Evolutionary conservation across 2,888 invertebrate genomes (phyloP).

Genomic region (Rhabditoides inermis): DNA sequence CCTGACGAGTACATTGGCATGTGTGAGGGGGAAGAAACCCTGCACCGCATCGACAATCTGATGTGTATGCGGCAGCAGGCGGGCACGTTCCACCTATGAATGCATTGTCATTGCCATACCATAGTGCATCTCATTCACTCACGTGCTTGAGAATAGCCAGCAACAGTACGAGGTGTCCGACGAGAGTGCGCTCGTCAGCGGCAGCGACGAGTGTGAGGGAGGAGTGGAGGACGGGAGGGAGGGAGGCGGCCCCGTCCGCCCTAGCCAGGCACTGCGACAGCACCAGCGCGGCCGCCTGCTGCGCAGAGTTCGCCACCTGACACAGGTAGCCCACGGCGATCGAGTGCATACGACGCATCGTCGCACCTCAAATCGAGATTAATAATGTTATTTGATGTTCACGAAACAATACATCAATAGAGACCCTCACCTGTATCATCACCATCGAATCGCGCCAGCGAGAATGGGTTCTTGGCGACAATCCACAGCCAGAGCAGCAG

Average conservation of each 20-base stretch:
- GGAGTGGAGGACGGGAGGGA: no score
- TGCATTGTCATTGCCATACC: not conserved
- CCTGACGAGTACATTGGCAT: not conserved
- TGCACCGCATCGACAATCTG: slow-evolving; percentile 10
- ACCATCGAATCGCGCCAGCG: not conserved
- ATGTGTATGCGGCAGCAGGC: slow-evolving; percentile 9
- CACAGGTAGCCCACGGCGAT: no score
- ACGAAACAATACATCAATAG: not conserved
- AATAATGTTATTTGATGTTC: no score
- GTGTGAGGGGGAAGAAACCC: slow-evolving; percentile 16
- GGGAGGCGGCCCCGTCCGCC: no score
- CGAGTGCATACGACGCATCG: no score
- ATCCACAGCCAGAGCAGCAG: slow-evolving; percentile 46
- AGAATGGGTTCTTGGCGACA: slow-evolving; percentile 47
- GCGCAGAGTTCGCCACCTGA: not conserved
- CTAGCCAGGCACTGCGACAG: slow-evolving; percentile 30
- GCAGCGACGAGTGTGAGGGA: no score
- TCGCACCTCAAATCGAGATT: no score
- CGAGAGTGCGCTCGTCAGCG: not conserved
- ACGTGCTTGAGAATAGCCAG: slow-evolving; percentile 30
- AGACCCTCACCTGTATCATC: not conserved
- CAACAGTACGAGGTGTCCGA: slow-evolving; percentile 12
- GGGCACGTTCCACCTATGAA: slow-evolving; percentile 19
- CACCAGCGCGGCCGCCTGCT: slow-evolving; percentile 29
- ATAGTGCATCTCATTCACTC: not conserved